These are phyloP conservation scores for Cotesia vestalis DNA, from an alignment of 1,140 invertebrate genomes.

Conservation along the genomic window DNA sequence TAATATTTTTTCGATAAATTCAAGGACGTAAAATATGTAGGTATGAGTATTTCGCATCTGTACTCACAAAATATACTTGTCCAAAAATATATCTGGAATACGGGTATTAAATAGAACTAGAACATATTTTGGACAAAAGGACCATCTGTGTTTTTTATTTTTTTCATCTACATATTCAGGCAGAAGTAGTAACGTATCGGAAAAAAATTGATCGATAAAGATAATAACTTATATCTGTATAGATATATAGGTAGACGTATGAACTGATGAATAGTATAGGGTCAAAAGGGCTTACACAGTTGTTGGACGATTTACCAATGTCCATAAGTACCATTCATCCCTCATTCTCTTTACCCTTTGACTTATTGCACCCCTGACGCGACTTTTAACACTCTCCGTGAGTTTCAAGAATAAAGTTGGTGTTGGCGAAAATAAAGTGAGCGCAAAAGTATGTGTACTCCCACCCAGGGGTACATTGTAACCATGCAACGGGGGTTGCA, in stretches of 20 bases:
- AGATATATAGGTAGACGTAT: conserved; percentile 28
- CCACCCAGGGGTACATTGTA: background rate
- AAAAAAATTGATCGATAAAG: conserved; percentile 49
- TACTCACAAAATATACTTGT: background rate
- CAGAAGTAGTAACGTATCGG: conserved; percentile 30
- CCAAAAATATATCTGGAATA: conserved; percentile 27
- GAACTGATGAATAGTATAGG: background rate
- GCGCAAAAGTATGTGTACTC: conserved; percentile 18
- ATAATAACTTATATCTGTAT: conserved; percentile 26
- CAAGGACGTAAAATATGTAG: conserved; percentile 2
- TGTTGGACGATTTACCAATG: conserved; percentile 31
- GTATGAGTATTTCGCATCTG: background rate
- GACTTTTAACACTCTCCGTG: conserved; percentile 36
- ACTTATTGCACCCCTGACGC: conserved; percentile 36
- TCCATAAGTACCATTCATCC: conserved; percentile 20
- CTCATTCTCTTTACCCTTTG: conserved; percentile 35
- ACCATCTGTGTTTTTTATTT: background rate
- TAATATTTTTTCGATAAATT: background rate
- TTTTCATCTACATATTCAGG: background rate
- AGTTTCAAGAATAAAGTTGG: conserved; percentile 18
- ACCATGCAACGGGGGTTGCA: conserved; percentile 29
- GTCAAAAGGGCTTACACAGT: background rate
- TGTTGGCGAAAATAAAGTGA: conserved; percentile 27
- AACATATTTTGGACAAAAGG: background rate
- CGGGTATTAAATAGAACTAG: background rate